Evolutionary conservation across 1,140 invertebrate genomes (phyloP), one percentile per base, ranked within the genome.

Genomic region (Lutraria rhynchaena): DNA sequence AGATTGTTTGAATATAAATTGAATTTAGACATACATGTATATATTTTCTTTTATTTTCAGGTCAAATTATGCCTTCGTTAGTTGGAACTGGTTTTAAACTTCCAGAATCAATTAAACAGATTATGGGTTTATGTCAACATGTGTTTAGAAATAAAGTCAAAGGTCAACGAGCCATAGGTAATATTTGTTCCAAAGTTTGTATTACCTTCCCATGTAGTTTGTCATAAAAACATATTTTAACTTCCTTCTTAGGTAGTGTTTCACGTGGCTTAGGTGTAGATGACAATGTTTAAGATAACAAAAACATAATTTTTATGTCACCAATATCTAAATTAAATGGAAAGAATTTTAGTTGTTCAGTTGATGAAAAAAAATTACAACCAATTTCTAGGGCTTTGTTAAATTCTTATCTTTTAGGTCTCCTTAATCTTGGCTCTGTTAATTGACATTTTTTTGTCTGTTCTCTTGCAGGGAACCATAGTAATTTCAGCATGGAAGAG

Each of bases 61-160:
- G 78, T 61, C 55, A 65, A 44, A 51, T 65, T 22, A 73, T 73
- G 70, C 78, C 67, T 41, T 65, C 78, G 3, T 22, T 81, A n/a
- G 24, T 74, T 0, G 78, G 80, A 4, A 55, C 71, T 24, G 73
- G 51, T 15, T 74, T 74, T 27, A n/a, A 41, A 41, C 60, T 85
- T 15, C 67, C 63, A 37, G 73, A 71, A 27, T 49, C 74, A 11
- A 29, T 85, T 2, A 22, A 15, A 2, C 76, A 82, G 58, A 29
- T 82, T 44, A 70, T 85, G 46, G 83, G 83, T 11, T 37, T 80
- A 57, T 80, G 76, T 80, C 76, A 35, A 24, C 76, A 80, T 80
- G 76, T 80, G 13, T 80, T 80, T 49, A 69, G 65, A 57, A 80
- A 80, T 41, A 80, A 80, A 35, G 76, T 80, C 51, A 80, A 80